Evolutionary conservation across 2,797 vertebrate genomes (phyloP).

Genomic region (Perodicticus potto): DNA sequence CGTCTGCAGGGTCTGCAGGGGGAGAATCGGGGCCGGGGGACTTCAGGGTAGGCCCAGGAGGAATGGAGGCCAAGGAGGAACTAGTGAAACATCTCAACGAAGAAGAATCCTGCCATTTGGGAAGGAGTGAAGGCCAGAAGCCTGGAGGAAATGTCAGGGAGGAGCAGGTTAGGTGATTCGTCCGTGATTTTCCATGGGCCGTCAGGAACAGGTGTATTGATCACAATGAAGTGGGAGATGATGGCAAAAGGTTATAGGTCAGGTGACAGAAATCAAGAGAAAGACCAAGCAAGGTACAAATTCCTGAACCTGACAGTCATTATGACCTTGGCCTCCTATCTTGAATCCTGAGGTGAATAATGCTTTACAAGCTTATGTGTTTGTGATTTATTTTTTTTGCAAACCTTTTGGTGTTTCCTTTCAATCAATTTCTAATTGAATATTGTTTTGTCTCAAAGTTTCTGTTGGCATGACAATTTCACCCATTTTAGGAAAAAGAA

Average conservation of each 20-base stretch:
- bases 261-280: conserved; percentile 56
- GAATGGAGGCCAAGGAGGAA: too few species aligned
- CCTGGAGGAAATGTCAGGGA: conserved; percentile 47
- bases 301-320: conserved; percentile 77
- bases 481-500: neutral
- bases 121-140: conserved; percentile 32
- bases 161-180: conserved; percentile 48
- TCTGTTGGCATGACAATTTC: conserved; percentile 30
- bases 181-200: conserved; percentile 70
- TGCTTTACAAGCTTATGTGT: conserved; percentile 52
- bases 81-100: neutral
- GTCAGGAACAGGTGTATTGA: conserved; percentile 52
- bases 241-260: conserved; percentile 53
- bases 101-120: conserved; percentile 35
- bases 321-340: conserved; percentile 79
- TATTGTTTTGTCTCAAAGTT: conserved; percentile 45
- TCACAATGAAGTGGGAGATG: conserved; percentile 45
- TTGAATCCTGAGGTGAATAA: conserved; percentile 51
- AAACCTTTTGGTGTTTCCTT: conserved; percentile 57
- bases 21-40: too few species aligned
- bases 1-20: too few species aligned
- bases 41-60: too few species aligned
- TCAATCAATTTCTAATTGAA: conserved; percentile 48
- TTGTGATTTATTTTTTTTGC: conserved; percentile 50
- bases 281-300: conserved; percentile 1